Evolutionary conservation across 2,113 vertebrate genomes (phyloP).

Genomic region (Micronycteris hirsuta): DNA sequence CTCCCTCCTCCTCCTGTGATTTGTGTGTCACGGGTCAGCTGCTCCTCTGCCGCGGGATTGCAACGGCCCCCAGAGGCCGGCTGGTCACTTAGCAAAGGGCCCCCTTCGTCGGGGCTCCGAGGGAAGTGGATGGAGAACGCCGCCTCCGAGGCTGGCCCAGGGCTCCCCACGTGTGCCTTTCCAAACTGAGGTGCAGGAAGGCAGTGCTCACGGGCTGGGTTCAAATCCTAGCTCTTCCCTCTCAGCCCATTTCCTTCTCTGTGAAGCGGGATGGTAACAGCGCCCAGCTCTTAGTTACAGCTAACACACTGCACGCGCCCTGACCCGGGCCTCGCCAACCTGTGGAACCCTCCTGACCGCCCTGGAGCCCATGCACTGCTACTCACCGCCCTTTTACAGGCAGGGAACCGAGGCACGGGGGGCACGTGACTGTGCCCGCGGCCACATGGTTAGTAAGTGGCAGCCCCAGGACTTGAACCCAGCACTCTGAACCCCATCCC

Average conservation of each 20-base stretch:
- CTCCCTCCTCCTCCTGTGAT: slow-evolving; percentile 45
- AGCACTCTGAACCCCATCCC: not conserved
- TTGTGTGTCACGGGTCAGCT: slow-evolving; percentile 66
- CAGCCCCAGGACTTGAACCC: not conserved
- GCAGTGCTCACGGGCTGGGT: not conserved
- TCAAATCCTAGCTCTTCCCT: not conserved
- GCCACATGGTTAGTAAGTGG: not conserved
- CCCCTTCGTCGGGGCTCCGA: not conserved
- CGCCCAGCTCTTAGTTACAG: not conserved
- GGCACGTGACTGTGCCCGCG: not conserved
- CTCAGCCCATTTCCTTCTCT: not conserved
- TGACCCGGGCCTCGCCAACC: not conserved
- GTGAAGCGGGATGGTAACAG: not conserved
- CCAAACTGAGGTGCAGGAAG: not conserved
- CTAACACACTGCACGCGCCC: not conserved
- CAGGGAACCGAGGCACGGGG: not conserved
- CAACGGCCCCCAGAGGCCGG: slow-evolving; percentile 53
- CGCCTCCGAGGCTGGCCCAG: slow-evolving; percentile 35
- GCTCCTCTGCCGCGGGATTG: slow-evolving; percentile 48
- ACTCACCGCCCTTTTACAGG: not conserved
- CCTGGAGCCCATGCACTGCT: not conserved
- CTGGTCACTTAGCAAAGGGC: slow-evolving; percentile 32
- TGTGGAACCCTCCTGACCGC: not conserved
- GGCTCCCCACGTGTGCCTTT: not conserved
- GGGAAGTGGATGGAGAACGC: slow-evolving; percentile 20